Base-by-base conservation (phyloP, 2,888 invertebrate species). In the Nephrocerus scutellatus region DNA sequence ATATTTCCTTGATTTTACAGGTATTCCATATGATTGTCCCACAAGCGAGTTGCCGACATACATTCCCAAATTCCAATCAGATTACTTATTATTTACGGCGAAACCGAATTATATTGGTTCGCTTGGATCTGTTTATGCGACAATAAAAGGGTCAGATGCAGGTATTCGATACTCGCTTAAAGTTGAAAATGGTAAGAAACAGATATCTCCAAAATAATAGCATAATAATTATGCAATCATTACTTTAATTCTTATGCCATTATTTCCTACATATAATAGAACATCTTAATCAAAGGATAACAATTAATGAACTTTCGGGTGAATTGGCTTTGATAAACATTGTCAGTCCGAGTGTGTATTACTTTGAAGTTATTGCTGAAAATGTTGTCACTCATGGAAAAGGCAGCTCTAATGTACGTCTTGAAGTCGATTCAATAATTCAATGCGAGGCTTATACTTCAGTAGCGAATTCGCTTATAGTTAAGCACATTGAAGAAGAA, bases 401-500 rank as follows among this genome's bases (percentile, higher is more conserved):
- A 13, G 33, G 49, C 9, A 40, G 20, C 15, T 48, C 45, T 5
- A 36, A 30, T 6, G 49, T 45, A 6, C 34, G 41, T 5, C 31
- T 57, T 4, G 42, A 49, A 12, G 49, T 57, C 7, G 46, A 49
- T 7, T 25, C 41, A 3, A 30, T 44, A 10, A 46, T 43, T 22
- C 44, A 47, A 24, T 58, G 57, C 40, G 43, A 35, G 18, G 47
- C 49, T 14, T 43, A 47, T n/a, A 31, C 32, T 0, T 29, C 44
- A 0, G 56, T 57, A 13, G 46, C 49, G 1, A 50, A 52, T 21
- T 38, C 52, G 1, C 43, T 57, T 7, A 23, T 55, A 7, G 40
- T 55, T 16, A 51, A 52, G 36, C 46, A 53, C 37, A 44, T 57
- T 4, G 48, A 50, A 23, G 59, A 59, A 34, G 54, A 54, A 30